phyloP scores from a whole-genome alignment of 2,888 invertebrate species.

The Celastrina argiolus region DNA sequence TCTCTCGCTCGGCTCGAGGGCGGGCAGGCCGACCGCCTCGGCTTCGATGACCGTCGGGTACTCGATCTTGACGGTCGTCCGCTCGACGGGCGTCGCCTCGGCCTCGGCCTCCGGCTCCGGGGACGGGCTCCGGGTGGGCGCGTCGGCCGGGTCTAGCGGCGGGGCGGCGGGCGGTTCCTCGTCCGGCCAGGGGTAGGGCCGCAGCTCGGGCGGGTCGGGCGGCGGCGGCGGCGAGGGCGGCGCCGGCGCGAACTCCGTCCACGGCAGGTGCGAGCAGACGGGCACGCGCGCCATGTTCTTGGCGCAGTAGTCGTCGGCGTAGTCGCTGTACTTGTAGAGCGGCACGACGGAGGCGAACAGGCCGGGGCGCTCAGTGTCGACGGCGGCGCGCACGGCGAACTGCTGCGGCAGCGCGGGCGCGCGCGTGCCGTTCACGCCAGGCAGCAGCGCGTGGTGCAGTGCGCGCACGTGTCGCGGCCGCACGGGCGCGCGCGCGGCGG shows the following conservation, averaged over 20 bases:
- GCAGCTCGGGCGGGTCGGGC: slow-evolving; percentile 51
- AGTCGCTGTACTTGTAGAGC: slow-evolving; percentile 68
- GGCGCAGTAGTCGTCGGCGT: slow-evolving; percentile 67
- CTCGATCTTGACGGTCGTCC: slow-evolving; percentile 29
- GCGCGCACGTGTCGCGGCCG: slow-evolving; percentile 72
- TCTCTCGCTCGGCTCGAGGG: slow-evolving; percentile 55
- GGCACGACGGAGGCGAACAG: slow-evolving; percentile 66
- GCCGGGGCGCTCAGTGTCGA: slow-evolving; percentile 46
- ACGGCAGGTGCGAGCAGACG: slow-evolving; percentile 54
- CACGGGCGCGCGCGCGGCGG: slow-evolving; percentile 62
- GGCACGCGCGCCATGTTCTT: slow-evolving; percentile 62
- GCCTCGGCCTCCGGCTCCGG: slow-evolving; percentile 17
- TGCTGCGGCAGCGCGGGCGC: slow-evolving; percentile 58
- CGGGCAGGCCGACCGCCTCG: slow-evolving; percentile 42
- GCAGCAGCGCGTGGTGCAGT: slow-evolving; percentile 73
- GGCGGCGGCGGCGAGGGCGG: slow-evolving; percentile 59
- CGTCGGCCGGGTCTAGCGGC: slow-evolving; percentile 38
- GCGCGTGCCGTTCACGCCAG: slow-evolving; percentile 80
- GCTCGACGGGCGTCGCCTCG: slow-evolving; percentile 11
- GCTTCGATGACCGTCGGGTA: slow-evolving; percentile 33
- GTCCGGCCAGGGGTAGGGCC: slow-evolving; percentile 59
- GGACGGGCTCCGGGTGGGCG: slow-evolving; percentile 27
- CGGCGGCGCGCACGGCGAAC: slow-evolving; percentile 59
- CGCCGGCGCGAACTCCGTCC: slow-evolving; percentile 60
- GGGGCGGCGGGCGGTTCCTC: slow-evolving; percentile 48